phyloP scores from a whole-genome alignment of 2,113 vertebrate genomes.

The Pogonocichla stellata region DNA sequence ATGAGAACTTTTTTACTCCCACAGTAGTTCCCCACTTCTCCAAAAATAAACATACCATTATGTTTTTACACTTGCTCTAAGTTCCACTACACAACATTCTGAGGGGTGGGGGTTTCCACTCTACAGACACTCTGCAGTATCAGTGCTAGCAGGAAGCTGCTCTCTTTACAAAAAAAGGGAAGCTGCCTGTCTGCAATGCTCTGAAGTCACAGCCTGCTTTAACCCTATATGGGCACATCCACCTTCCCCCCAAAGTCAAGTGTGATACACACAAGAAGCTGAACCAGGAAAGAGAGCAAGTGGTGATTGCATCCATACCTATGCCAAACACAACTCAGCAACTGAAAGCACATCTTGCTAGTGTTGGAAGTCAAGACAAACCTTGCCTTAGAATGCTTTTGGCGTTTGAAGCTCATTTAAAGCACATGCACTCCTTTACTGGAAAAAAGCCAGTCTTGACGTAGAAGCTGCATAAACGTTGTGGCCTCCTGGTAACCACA shows the following conservation, averaged over 20 bases:
- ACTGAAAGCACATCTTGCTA: not conserved
- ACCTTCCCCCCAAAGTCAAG: not conserved
- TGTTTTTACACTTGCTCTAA: not conserved
- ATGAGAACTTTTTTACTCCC: not conserved
- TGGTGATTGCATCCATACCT: not conserved
- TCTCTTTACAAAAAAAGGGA: slow-evolving; percentile 7
- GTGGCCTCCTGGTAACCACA: not conserved
- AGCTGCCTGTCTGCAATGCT: not conserved
- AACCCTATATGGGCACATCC: not conserved
- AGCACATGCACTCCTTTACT: not conserved
- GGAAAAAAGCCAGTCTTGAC: not conserved
- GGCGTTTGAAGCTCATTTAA: not conserved
- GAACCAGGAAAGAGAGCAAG: not conserved
- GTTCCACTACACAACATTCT: not conserved
- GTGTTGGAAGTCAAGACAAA: not conserved
- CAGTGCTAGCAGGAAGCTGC: slow-evolving; percentile 2
- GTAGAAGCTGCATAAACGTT: not conserved
- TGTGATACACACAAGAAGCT: accelerated
- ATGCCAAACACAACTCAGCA: not conserved
- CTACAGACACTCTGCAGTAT: not conserved
- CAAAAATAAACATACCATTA: not conserved
- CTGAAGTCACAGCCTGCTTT: not conserved
- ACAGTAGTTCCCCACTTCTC: slow-evolving; percentile 17
- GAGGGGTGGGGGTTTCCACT: not conserved
- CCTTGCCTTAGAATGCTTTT: not conserved